phyloP scores from a whole-genome alignment of 1,140 invertebrate species.

The Pentalonia nigronervosa region DNA sequence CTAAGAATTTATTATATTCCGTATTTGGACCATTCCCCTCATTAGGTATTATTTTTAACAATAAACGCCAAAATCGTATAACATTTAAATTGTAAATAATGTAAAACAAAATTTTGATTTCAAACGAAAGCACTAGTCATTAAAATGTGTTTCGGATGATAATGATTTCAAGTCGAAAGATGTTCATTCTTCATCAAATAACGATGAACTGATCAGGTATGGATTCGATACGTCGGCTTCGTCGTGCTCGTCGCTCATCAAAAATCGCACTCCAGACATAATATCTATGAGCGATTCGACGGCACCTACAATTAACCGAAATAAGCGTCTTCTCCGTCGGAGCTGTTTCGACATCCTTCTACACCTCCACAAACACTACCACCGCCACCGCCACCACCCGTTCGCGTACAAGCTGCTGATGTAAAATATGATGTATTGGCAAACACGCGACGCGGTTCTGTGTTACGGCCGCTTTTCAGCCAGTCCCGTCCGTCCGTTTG shows the following conservation, averaged over 20 bases:
- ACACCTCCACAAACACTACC: not conserved
- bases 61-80: no score
- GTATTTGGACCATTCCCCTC: no score
- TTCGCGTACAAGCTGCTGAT: not conserved
- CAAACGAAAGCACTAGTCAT: no score
- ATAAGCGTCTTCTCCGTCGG: not conserved
- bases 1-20: no score
- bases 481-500: not conserved
- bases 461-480: not conserved
- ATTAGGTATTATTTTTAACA: no score
- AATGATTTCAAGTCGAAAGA: no score
- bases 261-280: not conserved
- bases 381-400: no score
- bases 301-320: not conserved
- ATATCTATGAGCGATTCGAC: not conserved
- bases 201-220: no score
- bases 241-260: not conserved
- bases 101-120: no score
- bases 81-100: no score
- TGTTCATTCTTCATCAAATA: no score
- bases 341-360: not conserved
- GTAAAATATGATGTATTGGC: not conserved
- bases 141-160: no score
- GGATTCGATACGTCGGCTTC: not conserved
- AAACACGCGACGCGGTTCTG: not conserved